A percentile compares a stretch with the other conserved stretches of the same genome.
Conservation (phyloP, 2,113 vertebrate genomes). For the Mobula birostris region DNA sequence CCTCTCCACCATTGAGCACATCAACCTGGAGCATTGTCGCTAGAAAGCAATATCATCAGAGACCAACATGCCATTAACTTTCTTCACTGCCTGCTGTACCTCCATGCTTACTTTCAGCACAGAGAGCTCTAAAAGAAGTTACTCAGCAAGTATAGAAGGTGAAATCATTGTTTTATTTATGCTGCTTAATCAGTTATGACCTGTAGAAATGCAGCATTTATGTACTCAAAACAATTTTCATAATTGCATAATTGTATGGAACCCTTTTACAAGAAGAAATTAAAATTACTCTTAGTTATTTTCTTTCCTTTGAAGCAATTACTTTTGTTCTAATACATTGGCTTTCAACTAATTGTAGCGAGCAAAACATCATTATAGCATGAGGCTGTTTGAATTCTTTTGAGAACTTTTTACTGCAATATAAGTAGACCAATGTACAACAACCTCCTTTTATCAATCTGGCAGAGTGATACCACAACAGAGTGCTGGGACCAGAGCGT, state of each 20-base stretch:
- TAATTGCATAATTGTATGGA: constrained; percentile 30
- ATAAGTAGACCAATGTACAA: background rate
- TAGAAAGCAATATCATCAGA: no score
- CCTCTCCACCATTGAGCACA: no score
- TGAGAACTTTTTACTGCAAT: background rate
- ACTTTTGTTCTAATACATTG: constrained; percentile 25
- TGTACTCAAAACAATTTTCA: constrained; percentile 14
- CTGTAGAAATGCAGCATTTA: background rate
- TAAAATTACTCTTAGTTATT: constrained; percentile 21
- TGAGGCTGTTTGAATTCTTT: background rate
- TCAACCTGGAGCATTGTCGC: no score
- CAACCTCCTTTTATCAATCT: background rate
- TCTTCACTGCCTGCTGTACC: no score
- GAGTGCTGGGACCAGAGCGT: no score
- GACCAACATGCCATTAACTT: no score
- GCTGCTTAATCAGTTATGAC: background rate
- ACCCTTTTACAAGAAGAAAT: constrained; percentile 6
- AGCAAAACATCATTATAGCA: background rate
- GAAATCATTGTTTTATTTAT: background rate
- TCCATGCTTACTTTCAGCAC: no score
- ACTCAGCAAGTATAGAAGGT: background rate
- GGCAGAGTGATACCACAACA: no score
- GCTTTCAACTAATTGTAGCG: constrained; percentile 15
- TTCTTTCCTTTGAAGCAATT: constrained; percentile 32
- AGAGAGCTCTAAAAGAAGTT: background rate